These are phyloP conservation scores for Rhingia rostrata DNA, from an alignment of 2,888 invertebrate genomes.

Conservation along the genomic window DNA sequence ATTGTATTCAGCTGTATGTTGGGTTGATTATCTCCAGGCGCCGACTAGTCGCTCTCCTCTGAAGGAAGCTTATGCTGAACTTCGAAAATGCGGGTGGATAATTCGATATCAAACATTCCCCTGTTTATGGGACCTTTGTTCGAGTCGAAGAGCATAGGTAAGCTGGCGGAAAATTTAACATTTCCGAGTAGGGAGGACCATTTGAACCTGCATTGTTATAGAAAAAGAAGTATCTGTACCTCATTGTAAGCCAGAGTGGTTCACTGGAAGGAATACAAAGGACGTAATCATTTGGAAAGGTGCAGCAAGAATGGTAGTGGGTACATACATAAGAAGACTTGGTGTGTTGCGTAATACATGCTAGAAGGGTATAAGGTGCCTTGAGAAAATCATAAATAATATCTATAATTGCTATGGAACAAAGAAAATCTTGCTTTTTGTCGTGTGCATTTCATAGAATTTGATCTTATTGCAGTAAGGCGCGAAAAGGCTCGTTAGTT, in stretches of 20 bases:
- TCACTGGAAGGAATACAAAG: conserved; percentile 20
- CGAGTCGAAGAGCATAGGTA: neutral
- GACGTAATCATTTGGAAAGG: conserved; percentile 35
- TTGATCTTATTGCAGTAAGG: too few species aligned
- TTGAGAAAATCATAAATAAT: conserved; percentile 17
- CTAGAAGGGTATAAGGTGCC: conserved; percentile 2
- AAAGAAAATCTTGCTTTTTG: neutral
- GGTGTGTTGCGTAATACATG: conserved; percentile 26
- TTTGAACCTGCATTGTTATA: conserved; percentile 39
- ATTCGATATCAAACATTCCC: neutral
- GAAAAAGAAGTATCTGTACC: neutral
- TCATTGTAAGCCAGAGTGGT: conserved; percentile 16
- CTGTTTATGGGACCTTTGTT: conserved; percentile 31
- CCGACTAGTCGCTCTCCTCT: neutral
- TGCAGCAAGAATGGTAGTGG: neutral
- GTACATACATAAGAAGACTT: neutral
- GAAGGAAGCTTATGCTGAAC: too few species aligned
- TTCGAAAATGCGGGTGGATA: neutral
- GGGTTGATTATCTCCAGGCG: conserved; percentile 19
- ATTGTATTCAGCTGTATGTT: conserved; percentile 7
- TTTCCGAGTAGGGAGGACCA: conserved; percentile 9
- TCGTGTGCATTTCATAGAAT: too few species aligned
- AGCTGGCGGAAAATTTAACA: conserved; percentile 30
- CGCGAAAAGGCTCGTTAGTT: too few species aligned
- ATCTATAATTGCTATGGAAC: conserved; percentile 11